Evolutionary conservation across 1,140 invertebrate species (phyloP).

Genomic region (Fragariocoptes setiger): DNA sequence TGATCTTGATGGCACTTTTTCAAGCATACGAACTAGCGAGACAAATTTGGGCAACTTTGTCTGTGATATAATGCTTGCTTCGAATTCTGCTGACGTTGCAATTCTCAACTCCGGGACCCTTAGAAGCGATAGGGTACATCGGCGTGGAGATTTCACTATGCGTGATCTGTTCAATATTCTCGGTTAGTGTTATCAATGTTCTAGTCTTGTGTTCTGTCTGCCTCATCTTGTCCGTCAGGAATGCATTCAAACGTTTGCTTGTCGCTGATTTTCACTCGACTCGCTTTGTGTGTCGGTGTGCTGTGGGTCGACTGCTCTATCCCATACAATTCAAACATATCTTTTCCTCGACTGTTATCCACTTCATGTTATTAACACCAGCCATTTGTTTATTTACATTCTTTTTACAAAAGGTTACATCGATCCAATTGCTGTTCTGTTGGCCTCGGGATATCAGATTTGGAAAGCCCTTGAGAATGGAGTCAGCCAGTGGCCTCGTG

Average conservation of each 20-base stretch:
- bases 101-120: slow-evolving; percentile 60
- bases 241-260: too few relatives aligned
- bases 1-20: slow-evolving; percentile 49
- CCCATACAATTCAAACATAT: too few relatives aligned
- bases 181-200: too few relatives aligned
- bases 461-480: slow-evolving; percentile 44
- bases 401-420: too few relatives aligned
- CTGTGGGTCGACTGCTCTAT: too few relatives aligned
- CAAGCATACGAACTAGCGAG: slow-evolving; percentile 38
- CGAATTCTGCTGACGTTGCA: slow-evolving; percentile 46
- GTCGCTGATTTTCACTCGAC: too few relatives aligned
- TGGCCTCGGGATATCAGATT: slow-evolving; percentile 27
- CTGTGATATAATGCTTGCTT: slow-evolving; percentile 44
- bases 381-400: too few relatives aligned
- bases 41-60: slow-evolving; percentile 65
- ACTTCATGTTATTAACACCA: too few relatives aligned
- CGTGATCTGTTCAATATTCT: slow-evolving; percentile 45
- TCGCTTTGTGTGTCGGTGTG: too few relatives aligned
- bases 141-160: slow-evolving; percentile 42
- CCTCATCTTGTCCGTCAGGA: too few relatives aligned
- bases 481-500: slow-evolving; percentile 36
- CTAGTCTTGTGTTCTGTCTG: too few relatives aligned
- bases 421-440: slow-evolving; percentile 41
- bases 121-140: slow-evolving; percentile 36
- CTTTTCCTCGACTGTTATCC: too few relatives aligned